Evolutionary conservation across 2,888 invertebrate genomes (phyloP).

Genomic region (Cerceris rybyensis): DNA sequence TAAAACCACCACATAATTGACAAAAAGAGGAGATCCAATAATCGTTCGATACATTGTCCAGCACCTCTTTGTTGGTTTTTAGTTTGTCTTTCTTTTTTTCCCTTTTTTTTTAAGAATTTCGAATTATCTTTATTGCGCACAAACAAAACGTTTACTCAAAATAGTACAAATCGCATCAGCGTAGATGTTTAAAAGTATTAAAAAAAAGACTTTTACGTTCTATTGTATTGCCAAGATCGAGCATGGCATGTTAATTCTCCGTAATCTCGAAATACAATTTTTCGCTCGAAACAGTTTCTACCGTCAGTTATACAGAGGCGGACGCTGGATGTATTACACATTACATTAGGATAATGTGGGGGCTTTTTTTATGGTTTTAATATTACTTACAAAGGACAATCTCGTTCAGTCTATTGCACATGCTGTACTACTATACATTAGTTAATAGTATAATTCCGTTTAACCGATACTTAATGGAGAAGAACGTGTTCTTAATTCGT

Average conservation of each 20-base stretch:
- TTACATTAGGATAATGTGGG: conserved; percentile 61
- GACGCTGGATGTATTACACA: conserved; percentile 58
- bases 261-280: conserved; percentile 20
- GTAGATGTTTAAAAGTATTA: conserved; percentile 37
- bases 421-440: conserved; percentile 50
- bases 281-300: conserved; percentile 52
- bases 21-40: conserved; percentile 52
- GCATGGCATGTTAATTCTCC: conserved; percentile 30
- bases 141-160: conserved; percentile 53
- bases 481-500: conserved; percentile 39
- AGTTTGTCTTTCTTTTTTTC: neutral
- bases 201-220: conserved; percentile 34
- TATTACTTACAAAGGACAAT: conserved; percentile 57
- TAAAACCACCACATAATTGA: conserved; percentile 57
- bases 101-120: conserved; percentile 40
- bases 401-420: conserved; percentile 60
- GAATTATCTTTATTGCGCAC: conserved; percentile 50
- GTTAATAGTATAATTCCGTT: conserved; percentile 46
- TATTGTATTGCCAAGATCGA: conserved; percentile 34
- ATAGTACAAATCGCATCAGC: conserved; percentile 52
- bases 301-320: conserved; percentile 50
- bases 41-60: conserved; percentile 49
- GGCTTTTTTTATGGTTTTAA: conserved; percentile 48
- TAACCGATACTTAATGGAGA: conserved; percentile 31
- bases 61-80: conserved; percentile 21